A percentile compares a stretch with the other conserved stretches of the same genome.
Conservation (phyloP, 1,140 invertebrate species). For the Akabosia matsudoensis region DNA sequence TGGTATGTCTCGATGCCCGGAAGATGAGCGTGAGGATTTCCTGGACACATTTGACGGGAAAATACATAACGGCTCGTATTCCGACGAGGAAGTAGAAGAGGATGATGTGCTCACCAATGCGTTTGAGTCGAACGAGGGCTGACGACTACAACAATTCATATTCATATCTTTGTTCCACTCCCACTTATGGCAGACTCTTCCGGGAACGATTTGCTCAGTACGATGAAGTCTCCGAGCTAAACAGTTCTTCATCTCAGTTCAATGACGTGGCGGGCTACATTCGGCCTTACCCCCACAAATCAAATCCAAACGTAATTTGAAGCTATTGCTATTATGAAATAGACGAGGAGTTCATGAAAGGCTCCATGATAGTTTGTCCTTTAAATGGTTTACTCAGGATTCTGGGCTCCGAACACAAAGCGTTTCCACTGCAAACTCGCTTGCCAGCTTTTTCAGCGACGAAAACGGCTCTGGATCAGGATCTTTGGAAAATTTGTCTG, state of each 20-base stretch:
- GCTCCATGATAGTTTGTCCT: not conserved
- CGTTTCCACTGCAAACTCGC: not conserved
- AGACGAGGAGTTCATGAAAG: too few species aligned
- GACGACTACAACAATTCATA: too few species aligned
- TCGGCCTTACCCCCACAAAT: not conserved
- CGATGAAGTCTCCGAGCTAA: not conserved
- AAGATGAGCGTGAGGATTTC: not conserved
- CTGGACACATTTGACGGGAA: not conserved
- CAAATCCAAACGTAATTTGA: not conserved
- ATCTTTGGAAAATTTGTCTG: not conserved
- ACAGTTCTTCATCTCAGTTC: not conserved
- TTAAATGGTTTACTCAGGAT: not conserved
- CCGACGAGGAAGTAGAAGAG: not conserved
- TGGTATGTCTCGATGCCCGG: not conserved
- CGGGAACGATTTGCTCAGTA: not conserved
- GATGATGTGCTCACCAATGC: not conserved
- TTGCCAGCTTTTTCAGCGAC: not conserved
- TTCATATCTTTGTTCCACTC: conserved; percentile 11
- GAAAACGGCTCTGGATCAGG: not conserved
- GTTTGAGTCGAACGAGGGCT: not conserved
- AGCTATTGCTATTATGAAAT: not conserved
- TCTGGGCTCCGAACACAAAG: not conserved
- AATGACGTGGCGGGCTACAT: not conserved
- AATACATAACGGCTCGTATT: not conserved
- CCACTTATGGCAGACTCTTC: not conserved